Base-by-base conservation (phyloP, 2,888 invertebrate species). In the Hyppa rectilinea region DNA sequence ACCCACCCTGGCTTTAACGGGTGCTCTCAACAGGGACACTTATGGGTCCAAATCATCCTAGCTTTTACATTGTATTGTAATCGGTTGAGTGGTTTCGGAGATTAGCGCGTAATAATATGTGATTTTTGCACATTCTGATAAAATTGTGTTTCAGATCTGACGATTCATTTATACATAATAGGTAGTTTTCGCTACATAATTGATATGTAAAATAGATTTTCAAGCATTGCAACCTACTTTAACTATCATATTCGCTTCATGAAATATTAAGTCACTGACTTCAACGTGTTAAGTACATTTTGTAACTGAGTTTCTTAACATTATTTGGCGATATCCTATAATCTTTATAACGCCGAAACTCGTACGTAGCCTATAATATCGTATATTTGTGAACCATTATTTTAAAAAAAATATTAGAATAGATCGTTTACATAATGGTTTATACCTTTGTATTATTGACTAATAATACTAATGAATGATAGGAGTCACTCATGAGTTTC, bases 301-400 rank as follows among this genome's bases (percentile, higher is more conserved):
- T 40, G 29, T 59, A 59, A 56, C 50, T 29, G 40, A 58, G 12
- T 26, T 40, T 36, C 43, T 59, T 77, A 70, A 67, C 7, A 58
- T 43, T 78, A 81, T 83, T 73, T 78, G 73, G 81, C 81, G 65
- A 83, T 56, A 66, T 59, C 14, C 56, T 50, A 47, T 58, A 50
- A 80, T 60, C n/a, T 47, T 26, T 50, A 31, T 50, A 49, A 62
- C 58, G 78, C 52, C 65, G 47, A 65, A 65, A 58, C 20, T 77
- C 20, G 23, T 69, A 60, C n/a, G 52, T 80, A 68, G 23, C 40
- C 43, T 74, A n/a, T 23, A 61, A 73, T 53, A 68, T 45, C 26
- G 52, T 75, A 47, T 50, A 61, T 45, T 36, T 47, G 26, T n/a
- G 20, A 75, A 75, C 38, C 20, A 43, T 23, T 5, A 14, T 36